Percentiles rank a stretch among this genome's conserved stretches.
phyloP scores from a whole-genome alignment of 2,113 vertebrate species.

The Nymphicus hollandicus region DNA sequence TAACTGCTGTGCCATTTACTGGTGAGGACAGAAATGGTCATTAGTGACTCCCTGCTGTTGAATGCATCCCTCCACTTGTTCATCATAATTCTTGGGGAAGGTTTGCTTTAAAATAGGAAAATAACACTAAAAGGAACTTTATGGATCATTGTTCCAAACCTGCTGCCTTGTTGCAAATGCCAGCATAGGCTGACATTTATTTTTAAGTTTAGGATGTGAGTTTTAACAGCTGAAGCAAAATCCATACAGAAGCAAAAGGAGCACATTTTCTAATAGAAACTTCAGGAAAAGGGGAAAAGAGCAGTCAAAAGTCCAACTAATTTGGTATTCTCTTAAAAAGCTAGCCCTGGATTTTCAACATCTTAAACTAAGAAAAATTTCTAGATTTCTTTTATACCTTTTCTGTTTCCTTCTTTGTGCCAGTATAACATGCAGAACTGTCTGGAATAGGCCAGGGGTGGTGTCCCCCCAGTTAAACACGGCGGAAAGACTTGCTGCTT shows the following conservation, averaged over 20 bases:
- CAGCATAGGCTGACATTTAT: neutral
- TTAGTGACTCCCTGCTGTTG: constrained; percentile 34
- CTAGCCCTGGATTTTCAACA: neutral
- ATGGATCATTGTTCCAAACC: neutral
- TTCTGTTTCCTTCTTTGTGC: neutral
- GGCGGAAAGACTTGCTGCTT: neutral
- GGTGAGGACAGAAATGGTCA: constrained; percentile 5
- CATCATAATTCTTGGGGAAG: constrained; percentile 1
- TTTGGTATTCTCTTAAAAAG: neutral
- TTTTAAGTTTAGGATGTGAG: neutral
- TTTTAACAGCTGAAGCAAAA: constrained; percentile 19
- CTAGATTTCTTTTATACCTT: neutral
- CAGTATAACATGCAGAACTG: neutral
- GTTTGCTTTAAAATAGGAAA: neutral
- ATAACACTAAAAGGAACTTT: neutral
- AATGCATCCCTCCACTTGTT: neutral
- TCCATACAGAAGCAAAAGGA: neutral
- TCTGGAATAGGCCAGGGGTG: neutral
- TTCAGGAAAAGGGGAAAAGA: neutral
- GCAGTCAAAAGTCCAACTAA: neutral
- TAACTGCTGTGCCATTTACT: constrained; percentile 26
- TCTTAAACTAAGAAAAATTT: neutral
- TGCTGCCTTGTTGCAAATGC: neutral
- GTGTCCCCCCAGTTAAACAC: neutral
- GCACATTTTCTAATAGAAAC: neutral